Evolutionary conservation across 2,888 invertebrate genomes (phyloP), one percentile per base, ranked within the genome.

Genomic region (Drosophila affinis): DNA sequence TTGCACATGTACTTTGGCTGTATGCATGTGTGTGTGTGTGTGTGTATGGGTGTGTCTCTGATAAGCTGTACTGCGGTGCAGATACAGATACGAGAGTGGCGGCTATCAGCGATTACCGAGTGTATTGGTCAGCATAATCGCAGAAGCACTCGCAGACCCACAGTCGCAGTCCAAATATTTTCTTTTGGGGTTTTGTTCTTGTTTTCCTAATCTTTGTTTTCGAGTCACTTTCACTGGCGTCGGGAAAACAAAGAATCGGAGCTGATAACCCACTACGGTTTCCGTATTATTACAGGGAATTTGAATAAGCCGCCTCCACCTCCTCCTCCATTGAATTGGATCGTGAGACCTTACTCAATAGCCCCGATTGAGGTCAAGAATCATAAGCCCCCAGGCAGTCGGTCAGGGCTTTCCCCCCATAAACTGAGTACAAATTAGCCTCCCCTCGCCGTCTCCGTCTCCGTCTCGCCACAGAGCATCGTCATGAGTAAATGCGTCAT

Each of bases 401-500:
- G 7, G 29, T 5, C 4, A 24, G 24, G 5, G 39, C n/a, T 39
- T 39, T 39, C 39, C 39, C 34, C 34, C 3, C n/a, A 39, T 39
- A 39, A n/a, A 39, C 14, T 14, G 7, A n/a, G 39, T 7, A 1
- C 6, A n/a, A 51, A 51, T 24, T 27, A 14, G 18, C 27, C 52
- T 32, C 17, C 21, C 34, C 58, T 1, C 24, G 21, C 21, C 2
- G 0, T 21, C 21, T 3, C 21, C 21, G 21, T 21, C 21, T 3
- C 21, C 21, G 21, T 21, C 32, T 4, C 18, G 9, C 39, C 49
- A 2, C 14, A 39, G 24, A 7, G 27, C 27, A 27, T 27, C 65
- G 45, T 58, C 29, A 69, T 67, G 69, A 32, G 65, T 57, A 55
- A 68, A 27, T 46, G 34, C 64, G 76, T 76, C 81, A 76, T 81